Percentiles rank a stretch among this genome's conserved stretches.
phyloP scores from a whole-genome alignment of 2,888 invertebrate species.

The Andrena dorsata region DNA sequence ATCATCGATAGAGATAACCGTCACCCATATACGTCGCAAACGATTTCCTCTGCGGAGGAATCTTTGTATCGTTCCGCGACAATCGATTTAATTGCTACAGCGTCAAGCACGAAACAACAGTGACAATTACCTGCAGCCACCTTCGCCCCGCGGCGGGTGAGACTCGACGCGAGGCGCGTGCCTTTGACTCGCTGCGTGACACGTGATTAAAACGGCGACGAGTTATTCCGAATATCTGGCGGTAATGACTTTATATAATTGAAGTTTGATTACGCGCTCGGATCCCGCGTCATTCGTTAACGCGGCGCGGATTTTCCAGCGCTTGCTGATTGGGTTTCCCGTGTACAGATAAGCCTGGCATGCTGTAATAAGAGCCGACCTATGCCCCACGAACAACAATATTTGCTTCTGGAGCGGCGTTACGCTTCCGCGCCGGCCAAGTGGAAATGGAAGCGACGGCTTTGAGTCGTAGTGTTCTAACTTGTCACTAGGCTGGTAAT shows the following conservation, averaged over 20 bases:
- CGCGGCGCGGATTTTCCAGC: conserved; percentile 42
- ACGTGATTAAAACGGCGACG: not conserved
- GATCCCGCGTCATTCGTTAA: conserved; percentile 28
- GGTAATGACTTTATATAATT: conserved; percentile 44
- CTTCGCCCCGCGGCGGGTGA: too few species aligned
- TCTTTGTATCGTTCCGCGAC: too few species aligned
- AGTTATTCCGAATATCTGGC: not conserved
- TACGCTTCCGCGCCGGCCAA: not conserved
- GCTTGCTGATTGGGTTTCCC: conserved; percentile 21
- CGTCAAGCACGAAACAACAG: too few species aligned
- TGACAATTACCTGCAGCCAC: too few species aligned
- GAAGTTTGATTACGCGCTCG: conserved; percentile 39
- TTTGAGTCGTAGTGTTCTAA: not conserved
- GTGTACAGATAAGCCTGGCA: not conserved
- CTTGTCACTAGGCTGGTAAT: not conserved
- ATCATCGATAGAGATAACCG: not conserved
- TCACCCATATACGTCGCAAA: not conserved
- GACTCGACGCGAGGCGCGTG: not conserved
- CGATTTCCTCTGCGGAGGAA: too few species aligned
- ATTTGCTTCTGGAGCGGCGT: not conserved
- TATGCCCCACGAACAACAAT: conserved; percentile 9
- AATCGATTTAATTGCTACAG: too few species aligned
- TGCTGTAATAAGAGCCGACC: conserved; percentile 9
- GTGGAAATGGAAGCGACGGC: not conserved
- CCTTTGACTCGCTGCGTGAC: conserved; percentile 6